phyloP scores from a whole-genome alignment of 2,888 invertebrate species.

The Ichneumoninae sp. region DNA sequence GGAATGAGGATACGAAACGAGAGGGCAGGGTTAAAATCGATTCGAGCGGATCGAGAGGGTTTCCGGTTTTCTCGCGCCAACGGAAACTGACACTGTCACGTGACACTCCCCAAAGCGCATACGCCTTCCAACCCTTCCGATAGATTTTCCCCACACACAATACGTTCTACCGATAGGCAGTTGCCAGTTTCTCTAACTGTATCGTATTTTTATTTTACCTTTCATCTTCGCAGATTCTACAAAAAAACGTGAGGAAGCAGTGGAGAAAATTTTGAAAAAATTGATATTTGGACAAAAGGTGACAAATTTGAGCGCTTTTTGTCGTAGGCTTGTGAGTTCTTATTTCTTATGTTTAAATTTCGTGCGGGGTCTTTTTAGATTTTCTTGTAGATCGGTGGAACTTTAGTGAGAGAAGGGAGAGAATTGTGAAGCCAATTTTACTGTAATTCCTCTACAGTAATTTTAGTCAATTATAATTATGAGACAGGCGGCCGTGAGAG shows the following conservation, averaged over 20 bases:
- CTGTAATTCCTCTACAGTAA: not conserved
- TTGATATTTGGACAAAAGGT: not conserved
- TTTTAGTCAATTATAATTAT: not conserved
- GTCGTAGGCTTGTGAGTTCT: not conserved
- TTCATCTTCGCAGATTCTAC: not conserved
- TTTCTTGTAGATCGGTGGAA: not conserved
- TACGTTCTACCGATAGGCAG: not conserved
- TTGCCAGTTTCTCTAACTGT: not conserved
- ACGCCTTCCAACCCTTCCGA: not conserved
- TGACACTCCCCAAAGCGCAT: slow-evolving; percentile 25
- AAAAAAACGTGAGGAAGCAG: not conserved
- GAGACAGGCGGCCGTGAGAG: not conserved
- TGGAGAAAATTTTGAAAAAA: not conserved
- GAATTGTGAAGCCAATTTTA: not conserved
- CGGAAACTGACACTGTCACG: slow-evolving; percentile 68
- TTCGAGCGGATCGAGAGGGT: slow-evolving; percentile 74
- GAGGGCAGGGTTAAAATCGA: slow-evolving; percentile 74
- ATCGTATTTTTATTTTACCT: not conserved
- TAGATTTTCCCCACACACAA: not conserved
- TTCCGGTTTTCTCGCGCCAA: slow-evolving; percentile 72
- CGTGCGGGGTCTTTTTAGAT: not conserved
- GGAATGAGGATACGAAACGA: slow-evolving; percentile 40
- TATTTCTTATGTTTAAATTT: not conserved
- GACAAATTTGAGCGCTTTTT: not conserved
- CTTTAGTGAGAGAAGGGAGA: not conserved